Evolutionary conservation across 1,140 invertebrate species (phyloP).

Genomic region (Ceratosolen solmsi): DNA sequence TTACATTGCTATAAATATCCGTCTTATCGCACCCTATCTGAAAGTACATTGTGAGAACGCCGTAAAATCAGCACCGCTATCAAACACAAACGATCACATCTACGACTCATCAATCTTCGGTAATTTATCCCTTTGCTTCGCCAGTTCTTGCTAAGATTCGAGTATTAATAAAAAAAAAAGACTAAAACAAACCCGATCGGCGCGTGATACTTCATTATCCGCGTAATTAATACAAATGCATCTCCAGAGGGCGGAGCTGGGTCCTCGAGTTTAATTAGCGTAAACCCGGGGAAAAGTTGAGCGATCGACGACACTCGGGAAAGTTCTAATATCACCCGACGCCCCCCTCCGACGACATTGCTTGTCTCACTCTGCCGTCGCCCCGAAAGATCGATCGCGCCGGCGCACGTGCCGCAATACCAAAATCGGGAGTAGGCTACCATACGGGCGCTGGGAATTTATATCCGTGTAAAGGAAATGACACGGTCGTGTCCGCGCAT

Average conservation of each 20-base stretch:
- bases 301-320: conserved; percentile 43
- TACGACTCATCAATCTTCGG: neutral
- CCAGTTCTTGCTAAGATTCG: neutral
- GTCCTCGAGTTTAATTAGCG: conserved; percentile 45
- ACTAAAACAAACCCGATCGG: conserved; percentile 2
- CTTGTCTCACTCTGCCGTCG: neutral
- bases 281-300: conserved; percentile 30
- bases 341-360: too few relatives aligned
- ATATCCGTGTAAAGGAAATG: conserved; percentile 65
- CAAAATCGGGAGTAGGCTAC: conserved; percentile 11
- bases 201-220: conserved; percentile 45
- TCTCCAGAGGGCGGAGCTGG: conserved; percentile 37
- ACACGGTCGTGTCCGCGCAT: conserved; percentile 51
- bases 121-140: neutral
- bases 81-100: neutral
- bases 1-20: neutral
- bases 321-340: neutral
- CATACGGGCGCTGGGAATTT: conserved; percentile 59
- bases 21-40: neutral
- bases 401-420: conserved; percentile 1
- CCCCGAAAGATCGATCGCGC: conserved; percentile 35
- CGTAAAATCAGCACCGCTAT: neutral
- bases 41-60: neutral
- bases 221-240: conserved; percentile 53
- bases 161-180: neutral